A percentile compares a stretch with the other conserved stretches of the same genome.
Conservation (phyloP, 2,113 vertebrate species). For the Pseudois nayaur region DNA sequence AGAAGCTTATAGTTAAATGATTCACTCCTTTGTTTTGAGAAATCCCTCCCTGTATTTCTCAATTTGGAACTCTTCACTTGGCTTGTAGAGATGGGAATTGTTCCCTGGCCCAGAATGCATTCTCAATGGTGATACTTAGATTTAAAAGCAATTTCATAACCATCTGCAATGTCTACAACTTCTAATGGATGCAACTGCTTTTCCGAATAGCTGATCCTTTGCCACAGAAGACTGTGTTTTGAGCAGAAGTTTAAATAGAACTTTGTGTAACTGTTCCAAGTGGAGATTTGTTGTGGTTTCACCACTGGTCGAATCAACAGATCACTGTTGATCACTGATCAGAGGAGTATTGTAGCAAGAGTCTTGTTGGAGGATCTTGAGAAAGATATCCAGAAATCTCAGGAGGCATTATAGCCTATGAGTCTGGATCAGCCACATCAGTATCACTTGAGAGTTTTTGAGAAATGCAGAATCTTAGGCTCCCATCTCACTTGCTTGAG, state of each 20-base stretch:
- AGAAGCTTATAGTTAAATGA: background rate
- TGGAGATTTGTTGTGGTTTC: background rate
- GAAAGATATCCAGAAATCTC: background rate
- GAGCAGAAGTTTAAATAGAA: slow-evolving; percentile 8
- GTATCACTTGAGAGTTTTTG: too few species aligned
- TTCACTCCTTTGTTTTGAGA: background rate
- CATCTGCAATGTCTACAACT: background rate
- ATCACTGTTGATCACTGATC: background rate
- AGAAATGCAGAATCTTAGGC: background rate
- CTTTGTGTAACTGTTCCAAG: background rate
- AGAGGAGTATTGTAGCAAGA: background rate
- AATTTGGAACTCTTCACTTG: background rate
- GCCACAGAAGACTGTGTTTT: background rate
- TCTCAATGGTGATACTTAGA: background rate
- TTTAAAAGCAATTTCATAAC: slow-evolving; percentile 48
- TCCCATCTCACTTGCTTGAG: background rate
- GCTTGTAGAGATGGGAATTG: background rate
- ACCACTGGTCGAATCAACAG: background rate
- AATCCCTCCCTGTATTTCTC: background rate
- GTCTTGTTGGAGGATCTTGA: background rate
- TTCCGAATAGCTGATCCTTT: background rate
- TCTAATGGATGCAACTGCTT: background rate
- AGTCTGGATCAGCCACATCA: background rate
- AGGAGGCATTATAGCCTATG: background rate
- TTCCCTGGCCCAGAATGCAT: background rate